Evolutionary conservation across 1,140 invertebrate species (phyloP).

Genomic region (Penaeus indicus): DNA sequence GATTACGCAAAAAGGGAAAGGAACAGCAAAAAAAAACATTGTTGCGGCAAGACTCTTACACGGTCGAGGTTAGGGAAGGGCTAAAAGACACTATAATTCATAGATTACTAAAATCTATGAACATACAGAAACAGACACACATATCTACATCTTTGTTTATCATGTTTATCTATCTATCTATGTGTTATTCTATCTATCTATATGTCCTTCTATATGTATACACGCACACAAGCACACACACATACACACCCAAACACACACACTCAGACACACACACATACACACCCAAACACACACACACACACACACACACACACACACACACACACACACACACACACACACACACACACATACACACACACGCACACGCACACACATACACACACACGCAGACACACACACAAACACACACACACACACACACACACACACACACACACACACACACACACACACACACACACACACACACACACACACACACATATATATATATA

Average conservation of each 20-base stretch:
- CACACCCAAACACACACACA: not conserved
- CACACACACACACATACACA: no score
- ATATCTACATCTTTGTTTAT: not conserved
- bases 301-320: no score
- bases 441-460: no score
- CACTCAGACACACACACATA: slow-evolving; percentile 19
- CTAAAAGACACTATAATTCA: not conserved
- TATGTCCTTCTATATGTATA: slow-evolving; percentile 20
- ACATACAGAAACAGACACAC: not conserved
- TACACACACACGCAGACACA: not conserved
- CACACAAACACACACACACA: not conserved
- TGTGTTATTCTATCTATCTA: not conserved
- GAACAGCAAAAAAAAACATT: no score
- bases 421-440: no score
- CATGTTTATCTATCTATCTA: not conserved
- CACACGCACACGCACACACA: no score
- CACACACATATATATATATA: no score
- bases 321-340: no score
- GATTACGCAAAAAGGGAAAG: not conserved
- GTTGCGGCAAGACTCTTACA: not conserved
- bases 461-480: no score
- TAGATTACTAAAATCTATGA: not conserved
- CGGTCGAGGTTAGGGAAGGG: not conserved
- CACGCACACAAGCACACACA: slow-evolving; percentile 5
- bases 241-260: slow-evolving; percentile 15